Percentiles rank a stretch among this genome's conserved stretches.
These are phyloP conservation scores for Acheta domesticus DNA, from an alignment of 2,888 invertebrate species.

Conservation along the genomic window DNA sequence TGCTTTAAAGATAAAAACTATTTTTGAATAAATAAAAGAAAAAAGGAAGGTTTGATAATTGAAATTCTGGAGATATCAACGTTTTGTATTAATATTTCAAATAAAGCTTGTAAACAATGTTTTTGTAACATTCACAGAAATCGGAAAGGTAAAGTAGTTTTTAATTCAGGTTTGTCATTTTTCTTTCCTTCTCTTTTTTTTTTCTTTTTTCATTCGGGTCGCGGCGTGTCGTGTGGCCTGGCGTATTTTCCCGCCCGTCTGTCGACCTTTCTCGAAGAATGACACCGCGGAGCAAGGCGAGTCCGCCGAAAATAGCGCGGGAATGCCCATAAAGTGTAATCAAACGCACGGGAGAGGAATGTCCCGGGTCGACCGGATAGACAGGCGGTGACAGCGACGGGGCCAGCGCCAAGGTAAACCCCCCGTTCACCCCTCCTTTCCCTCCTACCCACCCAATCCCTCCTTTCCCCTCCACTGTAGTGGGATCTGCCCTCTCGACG, in stretches of 20 bases:
- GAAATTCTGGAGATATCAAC: too few relatives aligned
- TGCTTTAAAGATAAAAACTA: too few relatives aligned
- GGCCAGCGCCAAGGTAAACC: constrained; percentile 4
- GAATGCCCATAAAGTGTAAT: constrained; percentile 18
- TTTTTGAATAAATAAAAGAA: too few relatives aligned
- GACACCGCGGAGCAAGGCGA: neutral
- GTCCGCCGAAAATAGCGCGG: neutral
- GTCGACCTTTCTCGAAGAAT: neutral
- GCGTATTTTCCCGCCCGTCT: neutral
- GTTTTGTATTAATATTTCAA: too few relatives aligned
- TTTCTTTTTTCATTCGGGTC: neutral
- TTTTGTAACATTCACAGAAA: too few relatives aligned
- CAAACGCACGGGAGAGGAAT: constrained; percentile 1
- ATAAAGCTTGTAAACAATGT: too few relatives aligned
- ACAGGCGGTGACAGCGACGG: neutral
- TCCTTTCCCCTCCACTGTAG: too few relatives aligned
- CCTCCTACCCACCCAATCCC: too few relatives aligned
- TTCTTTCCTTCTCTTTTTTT: neutral
- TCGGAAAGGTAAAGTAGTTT: too few relatives aligned
- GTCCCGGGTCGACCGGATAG: neutral
- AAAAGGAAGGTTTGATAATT: too few relatives aligned
- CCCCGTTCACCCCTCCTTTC: too few relatives aligned
- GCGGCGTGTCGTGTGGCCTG: neutral
- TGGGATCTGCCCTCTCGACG: neutral
- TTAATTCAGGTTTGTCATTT: neutral